Conservation (phyloP, 2,797 vertebrate species). For the Amblyraja radiata region DNA sequence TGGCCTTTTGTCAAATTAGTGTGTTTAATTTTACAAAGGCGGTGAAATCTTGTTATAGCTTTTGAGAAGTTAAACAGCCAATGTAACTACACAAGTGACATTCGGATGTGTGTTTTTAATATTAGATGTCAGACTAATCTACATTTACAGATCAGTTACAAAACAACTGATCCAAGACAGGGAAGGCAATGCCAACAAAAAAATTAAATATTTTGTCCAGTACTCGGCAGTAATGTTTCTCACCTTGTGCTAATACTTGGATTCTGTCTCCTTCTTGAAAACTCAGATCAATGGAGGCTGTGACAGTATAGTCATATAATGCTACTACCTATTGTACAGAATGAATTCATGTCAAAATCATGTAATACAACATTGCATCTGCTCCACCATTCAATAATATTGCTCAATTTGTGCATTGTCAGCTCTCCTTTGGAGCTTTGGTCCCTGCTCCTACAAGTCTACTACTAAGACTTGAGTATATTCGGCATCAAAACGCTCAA, state of each 20-base stretch:
- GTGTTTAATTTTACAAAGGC: background rate
- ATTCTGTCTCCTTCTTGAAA: constrained; percentile 77
- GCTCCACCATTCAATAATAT: too few relatives aligned
- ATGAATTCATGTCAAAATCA: background rate
- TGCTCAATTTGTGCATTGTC: too few relatives aligned
- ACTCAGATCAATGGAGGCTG: constrained; percentile 76
- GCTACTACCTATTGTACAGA: constrained; percentile 60
- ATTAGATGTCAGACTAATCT: background rate
- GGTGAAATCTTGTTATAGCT: background rate
- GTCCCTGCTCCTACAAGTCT: too few relatives aligned
- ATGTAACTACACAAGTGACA: background rate
- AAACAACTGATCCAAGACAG: background rate
- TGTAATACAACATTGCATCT: too few relatives aligned
- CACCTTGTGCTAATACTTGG: constrained; percentile 72
- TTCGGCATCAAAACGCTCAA: too few relatives aligned
- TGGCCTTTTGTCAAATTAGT: background rate
- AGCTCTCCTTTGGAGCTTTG: too few relatives aligned
- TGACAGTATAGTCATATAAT: constrained; percentile 69
- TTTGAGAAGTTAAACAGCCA: background rate
- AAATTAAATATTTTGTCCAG: background rate
- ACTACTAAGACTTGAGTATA: too few relatives aligned
- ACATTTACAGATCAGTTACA: background rate
- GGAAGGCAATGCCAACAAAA: background rate
- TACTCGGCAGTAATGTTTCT: background rate
- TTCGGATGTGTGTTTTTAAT: background rate